phyloP scores from a whole-genome alignment of 2,888 invertebrate species.

The Noctua pronuba region DNA sequence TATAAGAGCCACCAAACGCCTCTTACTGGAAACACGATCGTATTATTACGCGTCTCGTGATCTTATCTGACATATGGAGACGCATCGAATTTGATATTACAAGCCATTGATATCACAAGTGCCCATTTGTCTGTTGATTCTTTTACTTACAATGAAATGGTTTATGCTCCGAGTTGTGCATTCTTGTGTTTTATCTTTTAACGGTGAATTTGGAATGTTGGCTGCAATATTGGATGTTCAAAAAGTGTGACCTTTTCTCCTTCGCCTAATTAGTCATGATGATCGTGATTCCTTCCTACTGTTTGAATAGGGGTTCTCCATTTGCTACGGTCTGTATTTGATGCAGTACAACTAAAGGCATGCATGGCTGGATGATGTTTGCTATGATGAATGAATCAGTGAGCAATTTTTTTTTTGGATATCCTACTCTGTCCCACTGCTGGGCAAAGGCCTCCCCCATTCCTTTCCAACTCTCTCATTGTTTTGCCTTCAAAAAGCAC shows the following conservation, averaged over 20 bases:
- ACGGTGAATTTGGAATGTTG: constrained; percentile 19
- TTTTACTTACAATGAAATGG: constrained; percentile 45
- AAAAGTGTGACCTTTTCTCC: neutral
- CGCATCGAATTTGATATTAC: constrained; percentile 64
- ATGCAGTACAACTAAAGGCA: neutral
- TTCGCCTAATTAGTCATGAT: neutral
- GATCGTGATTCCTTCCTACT: neutral
- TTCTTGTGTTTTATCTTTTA: constrained; percentile 45
- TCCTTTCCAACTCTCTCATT: neutral
- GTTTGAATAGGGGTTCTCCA: neutral
- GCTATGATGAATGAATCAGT: neutral
- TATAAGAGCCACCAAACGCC: constrained; percentile 69
- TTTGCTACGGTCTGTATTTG: neutral
- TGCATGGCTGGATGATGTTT: neutral
- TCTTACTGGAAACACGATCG: constrained; percentile 78
- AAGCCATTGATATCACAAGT: constrained; percentile 49
- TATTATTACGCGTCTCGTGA: constrained; percentile 78
- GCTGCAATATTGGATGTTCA: neutral
- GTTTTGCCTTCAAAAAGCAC: neutral
- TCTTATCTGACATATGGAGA: constrained; percentile 73
- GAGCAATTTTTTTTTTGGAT: neutral
- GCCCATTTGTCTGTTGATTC: constrained; percentile 45
- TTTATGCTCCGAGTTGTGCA: constrained; percentile 27
- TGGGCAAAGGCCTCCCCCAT: neutral
- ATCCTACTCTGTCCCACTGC: neutral